Base-by-base conservation (phyloP, 92 coral and sea anemone species). In the Metridium senile region DNA sequence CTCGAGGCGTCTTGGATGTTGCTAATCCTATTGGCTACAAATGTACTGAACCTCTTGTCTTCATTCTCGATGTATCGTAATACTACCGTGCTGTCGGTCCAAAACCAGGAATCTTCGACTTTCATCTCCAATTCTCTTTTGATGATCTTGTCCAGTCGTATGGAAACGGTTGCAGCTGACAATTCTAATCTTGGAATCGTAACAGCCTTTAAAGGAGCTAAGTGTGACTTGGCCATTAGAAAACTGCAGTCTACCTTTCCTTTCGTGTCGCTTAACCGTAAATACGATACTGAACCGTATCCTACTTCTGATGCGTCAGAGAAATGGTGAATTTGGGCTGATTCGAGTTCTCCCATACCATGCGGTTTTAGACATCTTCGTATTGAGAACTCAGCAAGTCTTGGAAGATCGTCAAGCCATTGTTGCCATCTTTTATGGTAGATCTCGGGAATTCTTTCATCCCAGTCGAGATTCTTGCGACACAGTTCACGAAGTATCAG, bases 61-160 rank as follows among this genome's bases (percentile, higher is more conserved):
- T 75, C 69, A 57, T 86, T 86, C 25, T 70, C 47, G 26, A 86
- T 70, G 74, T 86, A 86, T 20, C 71, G 82, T 9, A 81, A 72
- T 32, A 86, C 90, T 16, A 70, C 43, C 9, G 70, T 75, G 2
- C 83, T 67, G 51, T 86, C 90, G 8, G 90, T 81, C 90, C 90
- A 86, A 51, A 68, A 81, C 9, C 32, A 13, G 10, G 83, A 67
- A 75, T 26, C 43, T 68, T 69, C n/a, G n/a, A n/a, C n/a, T n/a
- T n/a, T n/a, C n/a, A n/a, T n/a, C n/a, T n/a, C n/a, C 56, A 66
- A 51, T 71, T 86, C 90, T 27, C 49, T 27, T 39, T 26, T 32
- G 20, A 81, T 76, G 25, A 70, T 46, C 65, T 59, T 61, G 59
- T 75, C 74, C 53, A 76, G 25, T 47, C 64, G 68, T 21, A 70